These are phyloP conservation scores for Siphamia tubifer DNA, from an alignment of 2,113 vertebrate genomes.

Conservation along the genomic window DNA sequence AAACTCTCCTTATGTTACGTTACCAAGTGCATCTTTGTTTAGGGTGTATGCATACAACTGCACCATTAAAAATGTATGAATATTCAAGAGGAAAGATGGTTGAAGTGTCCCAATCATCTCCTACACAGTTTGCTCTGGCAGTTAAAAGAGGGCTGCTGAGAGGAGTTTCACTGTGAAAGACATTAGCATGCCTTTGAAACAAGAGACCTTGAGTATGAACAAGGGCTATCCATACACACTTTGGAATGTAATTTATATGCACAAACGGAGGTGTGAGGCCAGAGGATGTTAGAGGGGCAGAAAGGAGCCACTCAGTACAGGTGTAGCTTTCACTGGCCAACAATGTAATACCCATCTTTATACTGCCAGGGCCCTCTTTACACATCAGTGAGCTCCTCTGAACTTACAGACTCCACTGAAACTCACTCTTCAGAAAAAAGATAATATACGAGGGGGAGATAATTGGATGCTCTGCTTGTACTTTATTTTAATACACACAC, in stretches of 20 bases:
- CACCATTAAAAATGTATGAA: slow-evolving; percentile 57
- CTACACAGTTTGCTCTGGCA: slow-evolving; percentile 65
- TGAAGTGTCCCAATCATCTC: slow-evolving; percentile 73
- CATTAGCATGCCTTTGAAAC: slow-evolving; percentile 79
- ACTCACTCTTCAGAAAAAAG: not conserved
- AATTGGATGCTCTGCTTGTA: slow-evolving; percentile 27
- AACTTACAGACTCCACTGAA: slow-evolving; percentile 30
- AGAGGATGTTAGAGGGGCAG: slow-evolving; percentile 56
- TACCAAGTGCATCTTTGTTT: slow-evolving; percentile 18
- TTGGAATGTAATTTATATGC: slow-evolving; percentile 79
- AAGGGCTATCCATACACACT: slow-evolving; percentile 69
- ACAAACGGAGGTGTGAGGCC: slow-evolving; percentile 67
- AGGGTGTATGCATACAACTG: slow-evolving; percentile 22
- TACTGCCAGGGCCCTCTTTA: slow-evolving; percentile 20
- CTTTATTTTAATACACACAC: no score
- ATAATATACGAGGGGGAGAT: slow-evolving; percentile 8
- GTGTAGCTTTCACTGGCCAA: slow-evolving; percentile 62
- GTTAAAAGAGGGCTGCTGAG: slow-evolving; percentile 61
- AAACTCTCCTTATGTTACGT: not conserved
- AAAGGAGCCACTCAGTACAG: slow-evolving; percentile 58
- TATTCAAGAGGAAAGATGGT: slow-evolving; percentile 60
- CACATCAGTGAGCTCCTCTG: slow-evolving; percentile 35
- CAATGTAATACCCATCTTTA: slow-evolving; percentile 39
- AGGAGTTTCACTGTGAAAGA: slow-evolving; percentile 57
- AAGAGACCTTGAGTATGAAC: slow-evolving; percentile 71